These are phyloP conservation scores for Dasypolia templi DNA, from an alignment of 2,888 invertebrate genomes.

Conservation along the genomic window DNA sequence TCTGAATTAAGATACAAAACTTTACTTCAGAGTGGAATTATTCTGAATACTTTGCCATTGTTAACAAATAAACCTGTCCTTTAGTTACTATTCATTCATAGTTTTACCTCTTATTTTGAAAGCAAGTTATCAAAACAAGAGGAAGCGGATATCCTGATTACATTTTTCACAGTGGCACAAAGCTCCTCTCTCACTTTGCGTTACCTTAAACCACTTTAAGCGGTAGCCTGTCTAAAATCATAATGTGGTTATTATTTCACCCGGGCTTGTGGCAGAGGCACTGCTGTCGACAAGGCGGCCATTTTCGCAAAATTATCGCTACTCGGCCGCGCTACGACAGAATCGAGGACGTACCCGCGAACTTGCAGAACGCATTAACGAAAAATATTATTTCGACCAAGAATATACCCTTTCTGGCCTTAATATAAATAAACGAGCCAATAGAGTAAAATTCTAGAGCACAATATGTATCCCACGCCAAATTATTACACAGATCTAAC, in stretches of 20 bases:
- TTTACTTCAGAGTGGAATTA: slow-evolving; percentile 43
- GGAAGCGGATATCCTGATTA: slow-evolving; percentile 76
- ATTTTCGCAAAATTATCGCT: slow-evolving; percentile 88
- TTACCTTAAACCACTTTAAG: slow-evolving; percentile 86
- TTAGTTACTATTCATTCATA: slow-evolving; percentile 53
- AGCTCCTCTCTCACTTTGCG: slow-evolving; percentile 78
- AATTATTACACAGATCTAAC: slow-evolving; percentile 69
- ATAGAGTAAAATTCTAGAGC: slow-evolving; percentile 59
- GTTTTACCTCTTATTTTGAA: slow-evolving; percentile 64
- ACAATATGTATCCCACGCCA: slow-evolving; percentile 64
- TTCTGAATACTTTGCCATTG: slow-evolving; percentile 52
- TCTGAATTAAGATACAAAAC: slow-evolving; percentile 42
- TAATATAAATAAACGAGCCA: slow-evolving; percentile 67
- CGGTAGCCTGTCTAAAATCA: slow-evolving; percentile 86
- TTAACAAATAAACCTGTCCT: slow-evolving; percentile 47
- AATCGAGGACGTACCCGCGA: slow-evolving; percentile 83
- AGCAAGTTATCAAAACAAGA: slow-evolving; percentile 74
- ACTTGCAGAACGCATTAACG: slow-evolving; percentile 82
- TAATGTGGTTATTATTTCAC: slow-evolving; percentile 89
- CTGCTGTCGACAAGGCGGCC: slow-evolving; percentile 88
- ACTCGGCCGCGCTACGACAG: slow-evolving; percentile 83
- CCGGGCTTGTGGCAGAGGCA: slow-evolving; percentile 81
- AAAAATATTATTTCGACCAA: slow-evolving; percentile 77
- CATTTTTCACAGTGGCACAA: slow-evolving; percentile 79
- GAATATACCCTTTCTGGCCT: slow-evolving; percentile 74